phyloP scores from a whole-genome alignment of 2,113 vertebrate species.

The Gambusia affinis region DNA sequence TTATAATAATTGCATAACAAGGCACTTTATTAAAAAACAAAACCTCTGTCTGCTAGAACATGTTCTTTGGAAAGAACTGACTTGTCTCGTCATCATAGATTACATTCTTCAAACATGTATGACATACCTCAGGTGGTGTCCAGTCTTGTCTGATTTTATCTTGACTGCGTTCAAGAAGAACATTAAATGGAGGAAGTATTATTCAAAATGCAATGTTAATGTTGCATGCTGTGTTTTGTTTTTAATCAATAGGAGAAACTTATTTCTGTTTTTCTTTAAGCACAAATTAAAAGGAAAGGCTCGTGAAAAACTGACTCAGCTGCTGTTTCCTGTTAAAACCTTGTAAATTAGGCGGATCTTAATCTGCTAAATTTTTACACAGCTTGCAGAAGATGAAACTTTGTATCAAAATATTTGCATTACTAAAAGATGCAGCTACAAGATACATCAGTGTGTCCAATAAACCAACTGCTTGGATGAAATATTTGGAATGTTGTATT shows the following conservation, averaged over 20 bases:
- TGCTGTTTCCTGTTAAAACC: neutral
- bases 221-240: neutral
- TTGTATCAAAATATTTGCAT: neutral
- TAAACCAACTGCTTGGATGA: neutral
- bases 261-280: too few species aligned
- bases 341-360: neutral
- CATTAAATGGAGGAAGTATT: neutral
- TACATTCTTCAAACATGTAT: slow-evolving; percentile 30
- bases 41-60: neutral
- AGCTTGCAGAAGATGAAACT: neutral
- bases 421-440: neutral
- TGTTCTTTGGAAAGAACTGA: neutral
- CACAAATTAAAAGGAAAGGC: neutral
- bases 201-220: neutral
- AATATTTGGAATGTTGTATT: neutral
- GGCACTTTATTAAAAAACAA: neutral
- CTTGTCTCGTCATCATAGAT: slow-evolving; percentile 15
- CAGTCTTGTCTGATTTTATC: slow-evolving; percentile 46
- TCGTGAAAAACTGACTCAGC: neutral
- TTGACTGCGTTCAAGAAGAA: neutral
- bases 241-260: neutral
- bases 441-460: neutral
- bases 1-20: too few species aligned
- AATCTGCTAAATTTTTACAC: neutral
- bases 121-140: slow-evolving; percentile 44